Evolutionary conservation across 2,797 vertebrate genomes (phyloP), one percentile per base, ranked within the genome.

Genomic region (Pipistrellus pipistrellus): DNA sequence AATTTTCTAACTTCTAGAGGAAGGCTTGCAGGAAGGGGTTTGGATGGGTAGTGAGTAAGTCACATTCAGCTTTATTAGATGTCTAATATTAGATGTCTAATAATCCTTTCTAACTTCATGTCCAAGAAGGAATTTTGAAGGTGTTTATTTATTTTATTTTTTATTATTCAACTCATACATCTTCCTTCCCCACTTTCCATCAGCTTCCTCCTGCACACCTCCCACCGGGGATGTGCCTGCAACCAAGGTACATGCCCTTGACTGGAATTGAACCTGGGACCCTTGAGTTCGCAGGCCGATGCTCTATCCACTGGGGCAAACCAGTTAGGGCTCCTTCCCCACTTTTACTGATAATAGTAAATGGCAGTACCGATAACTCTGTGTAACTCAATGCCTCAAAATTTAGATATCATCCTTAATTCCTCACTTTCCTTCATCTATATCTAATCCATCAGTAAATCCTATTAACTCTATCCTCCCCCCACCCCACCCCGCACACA

Each of bases 361-460:
- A 66, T 46, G 71, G 12, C 5, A 83, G 27, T 6, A 81, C 14
- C 4, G 78, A 23, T 41, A 71, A 32, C 27, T 88, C 53, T 76
- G 12, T 77, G 11, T 11, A 35, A 20, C 35, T 83, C 83, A 87
- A 51, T 35, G 35, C 48, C 38, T 93, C 53, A 71, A 87, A 87
- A 48, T 64, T 25, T 72, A 83, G 55, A 2, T 83, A 57, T 72
- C 32, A 84, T 83, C 5, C 38, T 77, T 78, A 84, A 93, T 87
- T 91, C 44, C 17, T 83, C 59, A 13, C 44, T 84, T 92, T 85
- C 8, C 13, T 69, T 95, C 46, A 68, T 57, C 66, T 84, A 12
- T 72, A 57, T 62, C 17, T 25, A 76, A 38, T 77, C 30, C 8
- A 41, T 68, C 14, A 72, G 1, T 53, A 91, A 86, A n/a, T 72